Evolutionary conservation across 2,888 invertebrate species (phyloP).

Genomic region (Cryptophagus acutangulus): DNA sequence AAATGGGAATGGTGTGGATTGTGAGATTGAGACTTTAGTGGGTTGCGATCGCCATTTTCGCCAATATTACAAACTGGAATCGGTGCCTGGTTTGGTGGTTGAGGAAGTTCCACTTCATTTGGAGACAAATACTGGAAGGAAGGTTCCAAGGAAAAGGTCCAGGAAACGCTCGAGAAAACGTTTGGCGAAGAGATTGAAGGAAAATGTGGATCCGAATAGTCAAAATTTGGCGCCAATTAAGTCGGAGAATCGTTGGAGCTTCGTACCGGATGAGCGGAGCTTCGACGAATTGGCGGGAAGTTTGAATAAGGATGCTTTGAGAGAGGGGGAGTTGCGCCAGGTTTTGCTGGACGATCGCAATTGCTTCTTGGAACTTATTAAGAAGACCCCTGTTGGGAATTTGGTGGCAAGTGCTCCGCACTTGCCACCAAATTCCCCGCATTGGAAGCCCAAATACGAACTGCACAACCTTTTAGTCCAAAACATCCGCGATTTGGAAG

Average conservation of each 20-base stretch:
- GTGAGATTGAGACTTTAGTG: slow-evolving; percentile 53
- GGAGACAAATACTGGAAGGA: slow-evolving; percentile 58
- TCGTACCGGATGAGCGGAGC: slow-evolving; percentile 65
- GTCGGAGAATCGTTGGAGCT: slow-evolving; percentile 61
- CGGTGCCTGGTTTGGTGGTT: slow-evolving; percentile 79
- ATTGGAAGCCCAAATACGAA: slow-evolving; percentile 49
- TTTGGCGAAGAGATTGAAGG: slow-evolving; percentile 49
- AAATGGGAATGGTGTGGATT: too few species aligned
- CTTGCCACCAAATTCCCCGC: slow-evolving; percentile 31
- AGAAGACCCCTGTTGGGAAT: slow-evolving; percentile 37
- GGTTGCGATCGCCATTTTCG: slow-evolving; percentile 46
- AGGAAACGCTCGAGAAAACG: slow-evolving; percentile 8
- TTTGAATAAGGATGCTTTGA: slow-evolving; percentile 76
- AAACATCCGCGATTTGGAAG: slow-evolving; percentile 81
- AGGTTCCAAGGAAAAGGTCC: slow-evolving; percentile 38
- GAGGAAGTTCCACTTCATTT: too few species aligned
- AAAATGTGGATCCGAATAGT: too few species aligned
- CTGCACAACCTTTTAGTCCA: slow-evolving; percentile 73
- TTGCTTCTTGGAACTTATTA: slow-evolving; percentile 43
- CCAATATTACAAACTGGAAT: slow-evolving; percentile 44
- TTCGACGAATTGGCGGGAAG: slow-evolving; percentile 65
- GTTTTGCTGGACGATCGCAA: slow-evolving; percentile 60
- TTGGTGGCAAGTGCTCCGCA: too few species aligned
- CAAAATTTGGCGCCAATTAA: too few species aligned
- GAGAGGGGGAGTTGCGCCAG: slow-evolving; percentile 76